Base-by-base conservation (phyloP, 2,113 vertebrate species). In the Excalfactoria chinensis region DNA sequence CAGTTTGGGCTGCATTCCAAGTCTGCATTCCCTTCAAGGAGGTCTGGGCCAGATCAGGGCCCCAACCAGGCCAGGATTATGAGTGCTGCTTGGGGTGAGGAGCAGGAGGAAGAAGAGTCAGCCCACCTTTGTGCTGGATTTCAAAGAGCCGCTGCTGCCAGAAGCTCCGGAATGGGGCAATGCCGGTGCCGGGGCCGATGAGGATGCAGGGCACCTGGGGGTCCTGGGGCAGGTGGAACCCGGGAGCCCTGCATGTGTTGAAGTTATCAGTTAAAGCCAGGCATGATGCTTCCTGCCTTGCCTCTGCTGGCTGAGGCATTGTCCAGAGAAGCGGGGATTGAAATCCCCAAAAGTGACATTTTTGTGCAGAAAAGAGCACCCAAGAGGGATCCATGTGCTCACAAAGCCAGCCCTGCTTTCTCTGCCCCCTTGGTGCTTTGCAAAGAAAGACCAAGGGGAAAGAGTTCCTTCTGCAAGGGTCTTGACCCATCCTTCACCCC, bases 81-180 rank as follows among this genome's bases (percentile, higher is more conserved):
- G 2, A 51, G 49, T 2, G 2, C 28, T 5, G 8, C 5, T 3
- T 0, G 46, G 28, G 46, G 9, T 19, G 40, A 60, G 73, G 30
- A 58, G 26, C 7, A 46, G 26, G 55, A 76, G 30, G 35, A 44
- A 10, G 6, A 3, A 41, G 8, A 0, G 0, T 0, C 1, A 22
- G 89, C 97, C 30, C 77, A 99, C 99, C 99, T 96, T 98, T 99
- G 84, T 99, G 98, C 75, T 99, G 98, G 59, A 98, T 98, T 80
- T 99, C 98, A 30, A 98, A 99, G 5, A 98, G 98, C 79, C 99
- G 98, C 89, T 99, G 99, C 79, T 99, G 98, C 99, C 99, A 99
- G 97, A 99, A 99, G 96, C 99, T 99, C 79, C 99, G 98, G 98
- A 99, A 99, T 1, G 99, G 99, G 28, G 99, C 99, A 3, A 99